These are phyloP conservation scores for Caenorhabditis virilis DNA, from an alignment of 2,888 invertebrate species.

Conservation along the genomic window DNA sequence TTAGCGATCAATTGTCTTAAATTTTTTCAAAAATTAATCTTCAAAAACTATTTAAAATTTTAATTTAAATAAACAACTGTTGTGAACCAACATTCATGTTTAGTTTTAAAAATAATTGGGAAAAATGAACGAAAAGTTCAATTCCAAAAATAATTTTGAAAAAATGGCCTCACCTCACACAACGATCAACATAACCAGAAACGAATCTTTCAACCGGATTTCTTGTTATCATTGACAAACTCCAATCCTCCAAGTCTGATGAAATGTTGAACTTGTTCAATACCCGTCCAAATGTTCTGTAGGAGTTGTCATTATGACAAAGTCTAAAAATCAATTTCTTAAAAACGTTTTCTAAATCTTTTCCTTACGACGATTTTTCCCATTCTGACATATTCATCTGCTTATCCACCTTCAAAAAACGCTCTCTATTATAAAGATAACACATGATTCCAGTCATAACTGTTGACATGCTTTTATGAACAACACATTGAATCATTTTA, in stretches of 20 bases:
- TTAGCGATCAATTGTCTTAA: too few species aligned
- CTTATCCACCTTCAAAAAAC: conserved; percentile 27
- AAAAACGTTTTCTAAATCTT: not conserved
- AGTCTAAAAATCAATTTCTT: conserved; percentile 33
- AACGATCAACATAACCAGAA: conserved; percentile 64
- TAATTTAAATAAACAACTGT: not conserved
- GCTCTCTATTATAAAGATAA: conserved; percentile 45
- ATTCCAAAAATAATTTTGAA: conserved; percentile 2
- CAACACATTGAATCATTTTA: conserved; percentile 55
- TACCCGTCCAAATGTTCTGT: conserved; percentile 19
- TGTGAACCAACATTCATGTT: too few species aligned
- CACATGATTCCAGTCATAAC: conserved; percentile 58
- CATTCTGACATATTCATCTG: conserved; percentile 31
- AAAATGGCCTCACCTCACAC: conserved; percentile 49
- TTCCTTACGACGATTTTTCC: conserved; percentile 33
- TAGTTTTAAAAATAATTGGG: too few species aligned
- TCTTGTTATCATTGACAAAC: conserved; percentile 53
- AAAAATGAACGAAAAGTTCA: too few species aligned
- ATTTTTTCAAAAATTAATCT: not conserved
- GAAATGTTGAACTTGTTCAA: conserved; percentile 28
- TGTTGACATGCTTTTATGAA: conserved; percentile 62
- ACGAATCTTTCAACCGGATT: conserved; percentile 63
- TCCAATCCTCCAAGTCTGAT: conserved; percentile 31
- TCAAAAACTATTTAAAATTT: not conserved
- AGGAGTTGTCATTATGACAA: conserved; percentile 52